Base-by-base conservation (phyloP, 2,113 vertebrate species). In the Leptodactylus fuscus region DNA sequence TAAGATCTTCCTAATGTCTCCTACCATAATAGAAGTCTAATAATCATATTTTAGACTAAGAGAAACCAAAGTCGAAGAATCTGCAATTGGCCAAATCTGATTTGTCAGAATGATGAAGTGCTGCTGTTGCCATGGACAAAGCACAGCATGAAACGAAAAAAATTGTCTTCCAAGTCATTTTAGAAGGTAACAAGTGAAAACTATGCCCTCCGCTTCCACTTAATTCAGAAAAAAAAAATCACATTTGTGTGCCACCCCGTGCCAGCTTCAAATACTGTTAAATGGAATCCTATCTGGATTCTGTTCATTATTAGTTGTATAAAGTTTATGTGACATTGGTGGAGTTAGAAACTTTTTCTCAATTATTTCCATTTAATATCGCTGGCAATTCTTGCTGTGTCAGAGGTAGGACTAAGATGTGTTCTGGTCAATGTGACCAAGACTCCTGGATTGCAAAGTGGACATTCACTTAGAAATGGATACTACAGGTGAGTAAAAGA, bases 71-170 rank as follows among this genome's bases (percentile, higher is more conserved):
- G 73, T 58, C 49, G 38, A 1, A 55, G 24, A 46, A 73, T 44
- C 38, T 44, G 71, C 41, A 48, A 48, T 15, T 75, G 44, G 41
- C 10, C 38, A 73, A 73, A 44, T 15, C 32, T 36, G 20, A 69
- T 38, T 69, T 36, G 34, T 69, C 34, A 38, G 32, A 16, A 20
- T 22, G 29, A 36, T 38, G 18, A 69, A 38, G 34, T 69, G 65
- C 65, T 69, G 44, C 71, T 16, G 71, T 75, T 75, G 20, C 70
- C 70, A 73, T 75, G 71, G 71, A 75, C 71, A 75, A 75, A 48
- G n/a, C 71, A 49, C 71, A 46, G 71, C 18, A 29, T 10, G 44
- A 75, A 20, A 22, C 65, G 3, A 13, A 38, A 36, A 38, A 69
- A 38, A 36, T 69, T 9, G 18, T 8, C 34, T 36, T 69, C 29